Evolutionary conservation across 2,797 vertebrate species (phyloP).

Genomic region (Pogoniulus pusillus): DNA sequence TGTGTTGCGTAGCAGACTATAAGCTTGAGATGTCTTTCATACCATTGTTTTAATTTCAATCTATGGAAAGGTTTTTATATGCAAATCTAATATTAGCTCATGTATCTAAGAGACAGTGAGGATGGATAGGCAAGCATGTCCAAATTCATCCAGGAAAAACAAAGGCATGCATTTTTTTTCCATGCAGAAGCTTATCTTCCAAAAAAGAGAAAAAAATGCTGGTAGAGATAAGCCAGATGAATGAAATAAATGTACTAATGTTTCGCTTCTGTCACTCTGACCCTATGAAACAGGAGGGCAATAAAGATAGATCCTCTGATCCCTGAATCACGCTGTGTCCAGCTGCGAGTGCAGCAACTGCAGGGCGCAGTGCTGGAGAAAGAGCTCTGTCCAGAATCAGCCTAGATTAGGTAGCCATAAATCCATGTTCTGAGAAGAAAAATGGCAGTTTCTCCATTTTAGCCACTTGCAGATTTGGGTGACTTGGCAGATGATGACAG

Average conservation of each 20-base stretch:
- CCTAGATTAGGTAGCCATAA: background rate
- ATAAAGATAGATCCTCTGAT: constrained; percentile 43
- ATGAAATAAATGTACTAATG: constrained; percentile 41
- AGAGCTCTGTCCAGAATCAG: background rate
- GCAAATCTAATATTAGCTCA: constrained; percentile 22
- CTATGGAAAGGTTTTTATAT: background rate
- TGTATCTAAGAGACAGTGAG: background rate
- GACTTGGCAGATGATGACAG: background rate
- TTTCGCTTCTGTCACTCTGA: constrained; percentile 47
- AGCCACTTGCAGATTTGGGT: accelerated
- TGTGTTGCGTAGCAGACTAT: background rate
- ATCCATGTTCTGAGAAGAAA: background rate
- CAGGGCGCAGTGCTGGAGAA: background rate
- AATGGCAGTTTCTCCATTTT: background rate
- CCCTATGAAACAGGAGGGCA: constrained; percentile 1
- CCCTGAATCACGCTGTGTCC: background rate
- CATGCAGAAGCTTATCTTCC: constrained; percentile 35
- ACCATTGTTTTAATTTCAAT: constrained; percentile 18
- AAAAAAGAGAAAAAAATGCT: constrained; percentile 38
- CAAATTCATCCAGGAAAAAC: constrained; percentile 36
- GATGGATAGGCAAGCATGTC: background rate
- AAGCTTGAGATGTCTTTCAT: background rate
- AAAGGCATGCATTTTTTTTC: background rate
- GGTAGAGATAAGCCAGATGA: constrained; percentile 37
- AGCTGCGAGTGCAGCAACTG: background rate